Percentiles rank a stretch among this genome's conserved stretches.
These are phyloP conservation scores for Balaenoptera acutorostrata DNA, from an alignment of 2,113 vertebrate species.

Conservation along the genomic window DNA sequence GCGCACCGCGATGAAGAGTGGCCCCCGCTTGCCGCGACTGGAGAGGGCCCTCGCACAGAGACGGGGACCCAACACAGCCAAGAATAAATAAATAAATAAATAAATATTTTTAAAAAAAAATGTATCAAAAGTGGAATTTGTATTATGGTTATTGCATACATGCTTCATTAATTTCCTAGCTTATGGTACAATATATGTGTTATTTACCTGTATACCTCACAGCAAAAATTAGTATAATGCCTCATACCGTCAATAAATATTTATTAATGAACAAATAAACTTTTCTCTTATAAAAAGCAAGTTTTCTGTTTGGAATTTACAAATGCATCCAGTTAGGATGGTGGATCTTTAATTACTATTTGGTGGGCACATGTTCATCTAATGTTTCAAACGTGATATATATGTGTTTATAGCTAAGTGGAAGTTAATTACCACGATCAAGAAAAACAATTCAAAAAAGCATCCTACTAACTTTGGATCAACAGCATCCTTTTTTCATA, in stretches of 20 bases:
- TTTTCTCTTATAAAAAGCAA: background rate
- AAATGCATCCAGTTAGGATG: background rate
- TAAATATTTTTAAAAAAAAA: too few species aligned
- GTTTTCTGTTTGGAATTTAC: background rate
- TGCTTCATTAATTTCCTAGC: background rate
- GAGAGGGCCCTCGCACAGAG: too few species aligned
- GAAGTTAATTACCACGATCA: background rate
- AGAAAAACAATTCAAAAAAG: background rate
- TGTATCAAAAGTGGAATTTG: background rate
- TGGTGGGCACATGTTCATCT: background rate
- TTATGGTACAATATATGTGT: background rate
- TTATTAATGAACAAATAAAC: background rate
- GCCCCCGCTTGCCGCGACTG: too few species aligned
- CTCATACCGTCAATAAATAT: background rate
- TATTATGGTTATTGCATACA: background rate
- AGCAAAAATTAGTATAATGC: background rate
- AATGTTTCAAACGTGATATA: background rate
- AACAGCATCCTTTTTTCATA: background rate
- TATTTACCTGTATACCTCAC: background rate
- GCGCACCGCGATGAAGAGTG: too few species aligned
- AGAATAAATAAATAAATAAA: too few species aligned
- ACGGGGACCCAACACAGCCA: too few species aligned
- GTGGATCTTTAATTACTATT: background rate
- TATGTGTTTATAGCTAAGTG: background rate
- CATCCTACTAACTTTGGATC: background rate